phyloP scores from a whole-genome alignment of 2,113 vertebrate genomes.

The Centropristis striata region DNA sequence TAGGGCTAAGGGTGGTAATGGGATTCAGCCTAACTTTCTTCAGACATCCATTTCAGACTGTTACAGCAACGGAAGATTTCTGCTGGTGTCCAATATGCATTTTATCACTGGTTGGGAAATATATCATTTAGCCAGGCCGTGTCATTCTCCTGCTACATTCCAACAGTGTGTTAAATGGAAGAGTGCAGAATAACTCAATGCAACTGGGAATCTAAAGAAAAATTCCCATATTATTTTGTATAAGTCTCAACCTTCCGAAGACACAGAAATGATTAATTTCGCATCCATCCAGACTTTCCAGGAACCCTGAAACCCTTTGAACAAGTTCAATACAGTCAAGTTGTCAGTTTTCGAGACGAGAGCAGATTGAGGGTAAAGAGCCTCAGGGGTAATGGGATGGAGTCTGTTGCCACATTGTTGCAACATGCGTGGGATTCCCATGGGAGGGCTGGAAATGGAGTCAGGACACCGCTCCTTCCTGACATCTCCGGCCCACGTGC shows the following conservation, averaged over 20 bases:
- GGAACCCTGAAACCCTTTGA: constrained; percentile 69
- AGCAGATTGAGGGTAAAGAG: constrained; percentile 77
- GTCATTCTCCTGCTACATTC: constrained; percentile 2
- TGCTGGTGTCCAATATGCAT: neutral
- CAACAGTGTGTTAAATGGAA: neutral
- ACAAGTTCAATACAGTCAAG: constrained; percentile 67
- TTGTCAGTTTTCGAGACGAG: constrained; percentile 71
- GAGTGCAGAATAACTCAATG: constrained; percentile 14
- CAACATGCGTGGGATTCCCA: constrained; percentile 77
- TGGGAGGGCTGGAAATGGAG: constrained; percentile 73
- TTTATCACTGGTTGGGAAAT: neutral
- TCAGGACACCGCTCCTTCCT: constrained; percentile 72
- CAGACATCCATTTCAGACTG: neutral
- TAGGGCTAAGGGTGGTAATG: no score
- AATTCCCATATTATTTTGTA: constrained; percentile 1
- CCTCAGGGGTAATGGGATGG: constrained; percentile 70
- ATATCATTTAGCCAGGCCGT: neutral
- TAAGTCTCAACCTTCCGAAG: constrained; percentile 39
- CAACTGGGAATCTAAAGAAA: constrained; percentile 15
- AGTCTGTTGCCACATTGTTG: constrained; percentile 80
- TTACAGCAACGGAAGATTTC: neutral
- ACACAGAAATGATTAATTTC: constrained; percentile 65
- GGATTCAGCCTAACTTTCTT: no score
- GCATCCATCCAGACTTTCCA: constrained; percentile 49
- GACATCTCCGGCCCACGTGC: constrained; percentile 73